Conservation (phyloP, 2,797 vertebrate species). For the Valencia hispanica region DNA sequence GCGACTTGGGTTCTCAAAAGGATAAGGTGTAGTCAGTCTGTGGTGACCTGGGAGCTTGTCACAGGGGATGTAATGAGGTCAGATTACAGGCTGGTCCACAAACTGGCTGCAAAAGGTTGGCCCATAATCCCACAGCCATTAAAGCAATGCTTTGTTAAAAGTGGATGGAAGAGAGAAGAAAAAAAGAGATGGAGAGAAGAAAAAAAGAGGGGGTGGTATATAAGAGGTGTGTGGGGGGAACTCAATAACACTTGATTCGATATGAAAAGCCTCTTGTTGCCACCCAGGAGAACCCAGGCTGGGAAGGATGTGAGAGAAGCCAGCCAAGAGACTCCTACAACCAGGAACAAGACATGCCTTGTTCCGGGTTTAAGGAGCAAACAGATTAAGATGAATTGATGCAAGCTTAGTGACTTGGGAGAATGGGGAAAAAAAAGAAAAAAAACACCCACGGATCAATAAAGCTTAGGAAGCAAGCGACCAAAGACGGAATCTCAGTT, state of each 20-base stretch:
- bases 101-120: conserved; percentile 81
- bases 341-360: conserved; percentile 85
- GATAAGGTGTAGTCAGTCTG: conserved; percentile 75
- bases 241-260: conserved; percentile 87
- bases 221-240: conserved; percentile 79
- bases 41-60: conserved; percentile 78
- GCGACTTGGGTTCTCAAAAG: conserved; percentile 63
- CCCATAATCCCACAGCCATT: conserved; percentile 83
- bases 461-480: conserved; percentile 80
- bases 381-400: conserved; percentile 85
- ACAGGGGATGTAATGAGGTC: conserved; percentile 85
- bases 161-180: conserved; percentile 70
- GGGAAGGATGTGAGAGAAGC: conserved; percentile 81
- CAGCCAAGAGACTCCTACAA: conserved; percentile 80
- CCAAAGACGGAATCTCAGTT: conserved; percentile 75
- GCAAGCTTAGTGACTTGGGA: conserved; percentile 83
- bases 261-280: conserved; percentile 84
- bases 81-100: conserved; percentile 84
- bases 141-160: conserved; percentile 84
- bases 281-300: conserved; percentile 80
- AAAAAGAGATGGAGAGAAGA: conserved; percentile 65
- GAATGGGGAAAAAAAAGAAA: conserved; percentile 65
- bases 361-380: conserved; percentile 85
- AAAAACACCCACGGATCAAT: conserved; percentile 80
- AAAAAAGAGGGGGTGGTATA: conserved; percentile 65